These are phyloP conservation scores for Hippocampus guttulatus DNA, from an alignment of 2,113 vertebrate species.

Conservation along the genomic window DNA sequence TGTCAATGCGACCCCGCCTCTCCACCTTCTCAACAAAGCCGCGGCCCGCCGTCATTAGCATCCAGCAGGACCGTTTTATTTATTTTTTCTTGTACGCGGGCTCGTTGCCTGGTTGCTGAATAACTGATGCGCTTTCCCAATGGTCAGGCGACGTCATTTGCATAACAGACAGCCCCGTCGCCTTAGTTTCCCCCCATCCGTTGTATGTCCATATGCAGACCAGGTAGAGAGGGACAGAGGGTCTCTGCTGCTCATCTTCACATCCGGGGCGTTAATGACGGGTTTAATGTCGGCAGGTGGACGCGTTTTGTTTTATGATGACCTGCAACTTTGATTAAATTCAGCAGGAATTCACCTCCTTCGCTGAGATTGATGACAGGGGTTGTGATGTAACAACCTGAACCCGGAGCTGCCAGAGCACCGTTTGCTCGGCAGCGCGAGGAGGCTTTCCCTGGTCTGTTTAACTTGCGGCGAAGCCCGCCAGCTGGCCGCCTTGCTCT, in stretches of 20 bases:
- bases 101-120: slow-evolving; percentile 26
- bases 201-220: not conserved
- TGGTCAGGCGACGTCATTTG: slow-evolving; percentile 45
- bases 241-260: slow-evolving; percentile 8
- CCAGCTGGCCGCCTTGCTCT: not conserved
- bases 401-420: not conserved
- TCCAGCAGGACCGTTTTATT: slow-evolving; percentile 31
- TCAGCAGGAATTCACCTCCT: not conserved
- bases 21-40: slow-evolving; percentile 46
- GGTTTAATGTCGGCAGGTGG: slow-evolving; percentile 56
- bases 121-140: slow-evolving; percentile 46
- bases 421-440: not conserved
- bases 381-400: not conserved
- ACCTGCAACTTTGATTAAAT: not conserved
- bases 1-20: slow-evolving; percentile 18
- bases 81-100: slow-evolving; percentile 30
- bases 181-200: slow-evolving; percentile 9
- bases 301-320: slow-evolving; percentile 13
- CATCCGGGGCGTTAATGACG: slow-evolving; percentile 10
- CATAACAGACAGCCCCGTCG: slow-evolving; percentile 46
- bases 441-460: not conserved
- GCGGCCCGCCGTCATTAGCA: slow-evolving; percentile 52
- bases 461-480: not conserved
- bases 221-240: not conserved
- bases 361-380: not conserved